A percentile compares a stretch with the other conserved stretches of the same genome.
Conservation (phyloP, 2,888 invertebrate species). For the Willowsia nigromaculata region DNA sequence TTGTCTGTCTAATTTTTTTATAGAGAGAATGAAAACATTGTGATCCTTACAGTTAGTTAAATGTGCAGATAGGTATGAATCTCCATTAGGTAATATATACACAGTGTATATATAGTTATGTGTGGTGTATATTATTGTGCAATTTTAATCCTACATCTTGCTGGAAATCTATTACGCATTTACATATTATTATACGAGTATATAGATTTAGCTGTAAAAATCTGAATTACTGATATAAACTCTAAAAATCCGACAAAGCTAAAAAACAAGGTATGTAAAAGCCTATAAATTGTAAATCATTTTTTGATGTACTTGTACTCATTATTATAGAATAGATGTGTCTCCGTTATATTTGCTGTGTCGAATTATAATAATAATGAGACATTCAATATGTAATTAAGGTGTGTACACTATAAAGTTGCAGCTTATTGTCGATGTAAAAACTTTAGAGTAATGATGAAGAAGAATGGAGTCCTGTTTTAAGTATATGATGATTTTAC, state of each 20-base stretch:
- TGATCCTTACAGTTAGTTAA: constrained; percentile 37
- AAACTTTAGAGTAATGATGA: no score
- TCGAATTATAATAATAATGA: background rate
- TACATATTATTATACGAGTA: no score
- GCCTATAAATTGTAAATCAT: background rate
- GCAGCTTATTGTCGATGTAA: background rate
- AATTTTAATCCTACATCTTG: no score
- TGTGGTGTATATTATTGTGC: no score
- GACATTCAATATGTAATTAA: background rate
- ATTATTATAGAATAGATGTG: background rate
- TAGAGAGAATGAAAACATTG: constrained; percentile 29
- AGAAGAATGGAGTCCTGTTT: background rate
- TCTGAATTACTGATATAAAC: no score
- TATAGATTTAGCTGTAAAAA: no score
- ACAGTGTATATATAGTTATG: no score
- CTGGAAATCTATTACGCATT: no score
- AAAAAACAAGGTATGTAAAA: constrained; percentile 21
- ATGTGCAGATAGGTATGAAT: background rate
- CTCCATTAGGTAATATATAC: no score
- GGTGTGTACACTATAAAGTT: background rate
- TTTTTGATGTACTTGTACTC: background rate
- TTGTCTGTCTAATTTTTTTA: constrained; percentile 10
- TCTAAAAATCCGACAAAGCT: constrained; percentile 5
- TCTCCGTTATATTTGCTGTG: background rate
- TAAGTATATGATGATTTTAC: background rate